A percentile compares a stretch with the other conserved stretches of the same genome.
phyloP scores from a whole-genome alignment of 2,888 invertebrate genomes.

The Ypsolopha sequella region DNA sequence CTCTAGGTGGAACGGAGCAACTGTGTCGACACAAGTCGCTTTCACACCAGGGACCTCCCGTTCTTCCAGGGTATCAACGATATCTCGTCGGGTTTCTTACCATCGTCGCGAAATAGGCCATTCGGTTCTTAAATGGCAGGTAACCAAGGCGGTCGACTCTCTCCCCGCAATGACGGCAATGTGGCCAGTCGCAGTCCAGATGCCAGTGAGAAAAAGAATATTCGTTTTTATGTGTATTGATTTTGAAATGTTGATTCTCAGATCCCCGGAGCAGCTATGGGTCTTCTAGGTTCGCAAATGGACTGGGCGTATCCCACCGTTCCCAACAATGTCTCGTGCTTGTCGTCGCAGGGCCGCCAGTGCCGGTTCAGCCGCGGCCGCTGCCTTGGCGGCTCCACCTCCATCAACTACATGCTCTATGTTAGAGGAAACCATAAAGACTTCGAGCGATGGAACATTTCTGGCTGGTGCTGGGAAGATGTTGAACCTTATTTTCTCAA shows the following conservation, averaged over 20 bases:
- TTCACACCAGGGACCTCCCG: too few species aligned
- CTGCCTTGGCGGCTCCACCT: slow-evolving; percentile 45
- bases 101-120: too few species aligned
- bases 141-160: too few species aligned
- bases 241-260: slow-evolving; percentile 12
- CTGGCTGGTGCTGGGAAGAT: slow-evolving; percentile 40
- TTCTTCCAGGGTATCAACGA: too few species aligned
- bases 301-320: slow-evolving; percentile 38
- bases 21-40: too few species aligned
- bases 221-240: neutral
- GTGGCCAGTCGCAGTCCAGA: too few species aligned
- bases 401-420: slow-evolving; percentile 48
- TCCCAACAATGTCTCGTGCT: slow-evolving; percentile 39
- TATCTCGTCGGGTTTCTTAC: too few species aligned
- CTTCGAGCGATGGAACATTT: slow-evolving; percentile 22
- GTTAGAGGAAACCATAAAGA: slow-evolving; percentile 35
- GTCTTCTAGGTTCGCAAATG: slow-evolving; percentile 22
- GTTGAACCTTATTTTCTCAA: slow-evolving; percentile 38
- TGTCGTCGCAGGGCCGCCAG: slow-evolving; percentile 19
- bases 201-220: too few species aligned
- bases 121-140: too few species aligned
- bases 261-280: slow-evolving; percentile 27
- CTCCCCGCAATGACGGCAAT: too few species aligned
- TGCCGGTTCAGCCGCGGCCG: slow-evolving; percentile 39
- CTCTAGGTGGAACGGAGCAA: too few species aligned